Percentiles rank a stretch among this genome's conserved stretches.
phyloP scores from a whole-genome alignment of 2,888 invertebrate genomes.

The Apodemia mormo region DNA sequence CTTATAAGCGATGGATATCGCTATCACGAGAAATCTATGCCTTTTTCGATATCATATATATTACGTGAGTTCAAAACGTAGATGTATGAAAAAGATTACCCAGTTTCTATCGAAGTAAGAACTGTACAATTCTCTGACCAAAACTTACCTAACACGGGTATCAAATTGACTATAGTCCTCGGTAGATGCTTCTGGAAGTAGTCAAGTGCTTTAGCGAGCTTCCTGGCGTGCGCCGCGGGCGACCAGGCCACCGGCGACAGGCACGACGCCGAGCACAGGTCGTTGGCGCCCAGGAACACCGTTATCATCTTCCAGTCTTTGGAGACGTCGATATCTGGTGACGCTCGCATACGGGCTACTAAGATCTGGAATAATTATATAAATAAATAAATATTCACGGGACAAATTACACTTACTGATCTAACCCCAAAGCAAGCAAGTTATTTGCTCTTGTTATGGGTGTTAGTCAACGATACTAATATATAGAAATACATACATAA shows the following conservation, averaged over 20 bases:
- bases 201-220: conserved; percentile 84
- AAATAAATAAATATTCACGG: background rate
- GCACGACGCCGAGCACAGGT: conserved; percentile 88
- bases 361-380: conserved; percentile 73
- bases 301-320: conserved; percentile 90
- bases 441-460: too few species aligned
- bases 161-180: conserved; percentile 86
- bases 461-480: too few species aligned
- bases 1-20: too few species aligned
- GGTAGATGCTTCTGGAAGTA: conserved; percentile 85
- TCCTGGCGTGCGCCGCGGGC: conserved; percentile 82
- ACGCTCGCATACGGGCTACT: conserved; percentile 83
- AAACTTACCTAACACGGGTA: conserved; percentile 85
- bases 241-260: conserved; percentile 82
- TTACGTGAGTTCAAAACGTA: too few species aligned
- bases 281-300: conserved; percentile 88
- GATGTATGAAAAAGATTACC: too few species aligned
- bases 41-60: too few species aligned
- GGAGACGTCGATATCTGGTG: conserved; percentile 81
- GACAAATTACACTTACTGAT: too few species aligned
- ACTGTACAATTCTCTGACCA: too few species aligned
- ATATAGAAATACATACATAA: too few species aligned
- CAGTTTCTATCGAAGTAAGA: too few species aligned
- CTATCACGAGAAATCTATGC: too few species aligned
- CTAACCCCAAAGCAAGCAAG: too few species aligned